These are phyloP conservation scores for Ispidina lecontei DNA, from an alignment of 2,797 vertebrate species.

Conservation along the genomic window DNA sequence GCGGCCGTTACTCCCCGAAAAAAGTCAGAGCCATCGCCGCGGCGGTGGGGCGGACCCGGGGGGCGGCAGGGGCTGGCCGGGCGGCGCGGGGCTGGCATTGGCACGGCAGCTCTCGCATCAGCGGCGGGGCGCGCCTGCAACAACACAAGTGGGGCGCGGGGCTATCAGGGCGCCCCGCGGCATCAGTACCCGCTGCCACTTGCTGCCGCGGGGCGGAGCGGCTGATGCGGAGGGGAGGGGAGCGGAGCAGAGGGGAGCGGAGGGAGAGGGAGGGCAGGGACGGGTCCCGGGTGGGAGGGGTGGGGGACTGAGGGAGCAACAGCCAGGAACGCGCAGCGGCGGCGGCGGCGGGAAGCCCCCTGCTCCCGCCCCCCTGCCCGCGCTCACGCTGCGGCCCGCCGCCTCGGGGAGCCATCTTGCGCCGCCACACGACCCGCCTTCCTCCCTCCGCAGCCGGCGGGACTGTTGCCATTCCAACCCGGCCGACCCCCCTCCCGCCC, in stretches of 20 bases:
- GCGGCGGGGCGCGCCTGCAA: slow-evolving; percentile 32
- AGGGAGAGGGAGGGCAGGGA: neutral
- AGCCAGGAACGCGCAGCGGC: neutral
- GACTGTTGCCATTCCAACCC: slow-evolving; percentile 76
- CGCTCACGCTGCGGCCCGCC: slow-evolving; percentile 75
- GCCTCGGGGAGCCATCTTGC: slow-evolving; percentile 72
- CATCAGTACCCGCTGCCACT: neutral
- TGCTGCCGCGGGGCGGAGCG: neutral
- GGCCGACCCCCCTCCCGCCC: slow-evolving; percentile 28
- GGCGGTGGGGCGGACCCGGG: slow-evolving; percentile 1
- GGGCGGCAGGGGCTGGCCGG: neutral
- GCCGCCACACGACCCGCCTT: slow-evolving; percentile 47
- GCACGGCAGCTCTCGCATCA: slow-evolving; percentile 23
- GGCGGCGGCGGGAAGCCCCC: too few relatives aligned
- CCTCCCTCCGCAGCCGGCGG: slow-evolving; percentile 41
- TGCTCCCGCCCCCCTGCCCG: neutral
- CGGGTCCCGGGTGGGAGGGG: neutral
- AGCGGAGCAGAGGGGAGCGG: too few relatives aligned
- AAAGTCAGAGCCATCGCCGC: slow-evolving; percentile 79
- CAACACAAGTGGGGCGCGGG: slow-evolving; percentile 23
- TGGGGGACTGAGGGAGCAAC: neutral
- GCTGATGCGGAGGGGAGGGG: neutral
- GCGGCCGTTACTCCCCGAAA: slow-evolving; percentile 74
- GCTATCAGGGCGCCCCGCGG: neutral
- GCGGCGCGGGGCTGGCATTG: neutral